Evolutionary conservation across 2,888 invertebrate genomes (phyloP).

Genomic region (Trachelus tabidus): DNA sequence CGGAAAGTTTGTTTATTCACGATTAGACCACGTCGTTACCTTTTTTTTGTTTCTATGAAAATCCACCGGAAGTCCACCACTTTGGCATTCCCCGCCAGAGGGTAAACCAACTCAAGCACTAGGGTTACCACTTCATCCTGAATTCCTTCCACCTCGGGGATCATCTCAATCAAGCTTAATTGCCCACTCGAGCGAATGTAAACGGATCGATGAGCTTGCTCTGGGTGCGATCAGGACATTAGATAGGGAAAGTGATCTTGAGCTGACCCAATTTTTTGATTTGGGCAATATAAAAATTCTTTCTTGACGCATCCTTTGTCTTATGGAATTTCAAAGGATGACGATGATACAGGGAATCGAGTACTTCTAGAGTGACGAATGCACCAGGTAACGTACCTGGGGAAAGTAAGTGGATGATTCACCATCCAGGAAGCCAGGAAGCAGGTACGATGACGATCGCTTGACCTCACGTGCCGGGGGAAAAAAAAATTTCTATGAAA

Average conservation of each 20-base stretch:
- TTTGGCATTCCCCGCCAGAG: background rate
- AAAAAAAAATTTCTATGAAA: background rate
- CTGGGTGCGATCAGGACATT: background rate
- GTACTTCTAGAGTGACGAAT: constrained; percentile 22
- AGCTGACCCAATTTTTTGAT: background rate
- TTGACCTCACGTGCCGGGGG: constrained; percentile 8
- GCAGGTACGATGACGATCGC: constrained; percentile 22
- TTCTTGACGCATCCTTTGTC: background rate
- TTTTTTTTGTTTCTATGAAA: background rate
- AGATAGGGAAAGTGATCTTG: background rate
- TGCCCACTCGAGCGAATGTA: background rate
- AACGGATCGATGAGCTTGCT: background rate
- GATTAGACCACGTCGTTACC: background rate
- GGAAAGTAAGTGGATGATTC: constrained; percentile 31
- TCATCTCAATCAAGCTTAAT: background rate
- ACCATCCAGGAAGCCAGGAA: constrained; percentile 27
- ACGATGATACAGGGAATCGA: background rate
- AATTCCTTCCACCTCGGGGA: background rate
- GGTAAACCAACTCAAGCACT: background rate
- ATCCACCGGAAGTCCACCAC: background rate
- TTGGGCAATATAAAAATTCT: background rate
- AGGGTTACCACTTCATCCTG: background rate
- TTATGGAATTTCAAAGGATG: background rate
- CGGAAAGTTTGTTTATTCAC: background rate
- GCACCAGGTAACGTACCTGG: constrained; percentile 16